Percentiles rank a stretch among this genome's conserved stretches.
Conservation (phyloP, 2,888 invertebrate species). For the Cyaniris semiargus region DNA sequence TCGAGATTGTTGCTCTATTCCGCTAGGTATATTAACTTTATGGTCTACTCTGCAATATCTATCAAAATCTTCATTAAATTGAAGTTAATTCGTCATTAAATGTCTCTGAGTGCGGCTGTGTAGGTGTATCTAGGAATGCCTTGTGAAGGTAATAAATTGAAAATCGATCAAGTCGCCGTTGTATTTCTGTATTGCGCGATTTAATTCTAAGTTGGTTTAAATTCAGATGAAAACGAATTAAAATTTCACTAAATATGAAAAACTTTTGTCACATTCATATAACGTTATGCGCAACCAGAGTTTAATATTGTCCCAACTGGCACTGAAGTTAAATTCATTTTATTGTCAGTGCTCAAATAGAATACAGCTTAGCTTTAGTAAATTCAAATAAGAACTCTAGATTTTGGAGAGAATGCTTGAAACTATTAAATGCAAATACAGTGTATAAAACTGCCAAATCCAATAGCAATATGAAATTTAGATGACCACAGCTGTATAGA, state of each 20-base stretch:
- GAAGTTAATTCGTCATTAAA: too few relatives aligned
- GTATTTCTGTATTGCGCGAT: too few relatives aligned
- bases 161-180: too few relatives aligned
- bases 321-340: background rate
- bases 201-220: too few relatives aligned
- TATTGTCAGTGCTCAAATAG: background rate
- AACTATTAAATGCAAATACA: slow-evolving; percentile 15
- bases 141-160: too few relatives aligned
- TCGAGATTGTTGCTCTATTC: too few relatives aligned
- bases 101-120: too few relatives aligned
- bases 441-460: background rate
- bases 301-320: background rate
- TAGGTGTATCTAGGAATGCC: background rate
- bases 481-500: slow-evolving; percentile 23
- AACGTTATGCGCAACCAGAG: background rate
- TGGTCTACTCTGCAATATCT: too few relatives aligned
- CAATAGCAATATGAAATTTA: slow-evolving; percentile 9
- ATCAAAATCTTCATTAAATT: too few relatives aligned
- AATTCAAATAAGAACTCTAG: background rate
- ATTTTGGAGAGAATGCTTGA: background rate
- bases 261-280: too few relatives aligned
- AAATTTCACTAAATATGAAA: background rate
- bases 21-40: too few relatives aligned
- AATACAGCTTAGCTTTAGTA: background rate
- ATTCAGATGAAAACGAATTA: background rate